These are phyloP conservation scores for Melanargia galathea DNA, from an alignment of 2,888 invertebrate species.

Conservation along the genomic window DNA sequence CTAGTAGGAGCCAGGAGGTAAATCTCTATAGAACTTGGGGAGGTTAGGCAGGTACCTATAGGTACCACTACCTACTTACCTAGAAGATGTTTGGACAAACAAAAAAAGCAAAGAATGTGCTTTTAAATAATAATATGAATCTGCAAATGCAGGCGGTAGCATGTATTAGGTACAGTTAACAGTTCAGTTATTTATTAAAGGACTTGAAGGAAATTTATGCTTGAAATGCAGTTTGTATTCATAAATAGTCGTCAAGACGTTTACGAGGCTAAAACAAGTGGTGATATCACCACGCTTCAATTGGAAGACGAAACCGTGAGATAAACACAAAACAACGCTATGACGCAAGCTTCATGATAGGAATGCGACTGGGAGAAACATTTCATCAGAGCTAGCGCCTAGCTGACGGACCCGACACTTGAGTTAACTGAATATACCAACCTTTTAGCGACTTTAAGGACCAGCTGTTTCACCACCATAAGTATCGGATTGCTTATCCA, in stretches of 20 bases:
- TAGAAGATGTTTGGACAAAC: too few relatives aligned
- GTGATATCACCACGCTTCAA: constrained; percentile 29
- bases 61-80: too few relatives aligned
- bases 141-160: background rate
- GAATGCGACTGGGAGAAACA: constrained; percentile 1
- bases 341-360: constrained; percentile 18
- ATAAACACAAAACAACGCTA: constrained; percentile 18
- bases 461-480: too few relatives aligned
- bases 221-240: constrained; percentile 8
- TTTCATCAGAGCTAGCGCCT: background rate
- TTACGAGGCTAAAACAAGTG: constrained; percentile 21
- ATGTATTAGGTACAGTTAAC: background rate
- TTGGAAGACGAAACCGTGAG: constrained; percentile 19
- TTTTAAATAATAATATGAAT: background rate
- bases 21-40: too few relatives aligned
- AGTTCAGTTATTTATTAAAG: background rate
- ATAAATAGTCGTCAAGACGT: constrained; percentile 8
- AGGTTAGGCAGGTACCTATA: too few relatives aligned
- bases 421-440: too few relatives aligned
- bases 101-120: too few relatives aligned
- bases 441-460: too few relatives aligned
- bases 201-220: constrained; percentile 15
- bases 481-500: too few relatives aligned
- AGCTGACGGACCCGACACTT: too few relatives aligned
- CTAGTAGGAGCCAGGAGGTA: too few relatives aligned